A percentile compares a stretch with the other conserved stretches of the same genome.
phyloP scores from a whole-genome alignment of 2,113 vertebrate genomes.

The Vulpes vulpes region DNA sequence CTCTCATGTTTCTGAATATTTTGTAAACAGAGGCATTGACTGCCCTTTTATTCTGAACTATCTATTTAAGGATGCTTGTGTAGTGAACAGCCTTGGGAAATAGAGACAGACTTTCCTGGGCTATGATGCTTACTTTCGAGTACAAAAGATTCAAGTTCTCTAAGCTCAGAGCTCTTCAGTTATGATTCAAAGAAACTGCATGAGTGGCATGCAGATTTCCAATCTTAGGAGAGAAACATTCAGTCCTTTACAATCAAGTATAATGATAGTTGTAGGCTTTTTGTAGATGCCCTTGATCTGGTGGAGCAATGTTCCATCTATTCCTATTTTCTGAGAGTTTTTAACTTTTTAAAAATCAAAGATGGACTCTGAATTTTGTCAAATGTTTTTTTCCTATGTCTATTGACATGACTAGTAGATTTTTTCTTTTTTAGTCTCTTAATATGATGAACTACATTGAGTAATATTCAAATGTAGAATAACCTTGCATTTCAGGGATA shows the following conservation, averaged over 20 bases:
- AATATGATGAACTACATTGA: background rate
- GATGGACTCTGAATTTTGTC: background rate
- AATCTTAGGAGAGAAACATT: background rate
- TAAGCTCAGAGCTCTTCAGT: background rate
- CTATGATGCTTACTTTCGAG: background rate
- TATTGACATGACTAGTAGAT: background rate
- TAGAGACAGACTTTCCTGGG: background rate
- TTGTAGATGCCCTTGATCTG: background rate
- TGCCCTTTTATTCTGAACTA: background rate
- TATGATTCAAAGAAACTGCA: background rate
- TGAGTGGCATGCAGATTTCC: background rate
- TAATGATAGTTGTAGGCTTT: background rate
- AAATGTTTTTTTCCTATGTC: background rate
- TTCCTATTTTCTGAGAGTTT: background rate
- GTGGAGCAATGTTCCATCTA: background rate
- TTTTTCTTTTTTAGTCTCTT: background rate
- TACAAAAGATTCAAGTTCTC: background rate
- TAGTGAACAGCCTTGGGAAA: background rate
- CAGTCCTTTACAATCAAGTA: background rate
- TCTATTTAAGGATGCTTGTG: background rate
- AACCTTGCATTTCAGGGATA: background rate
- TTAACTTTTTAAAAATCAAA: background rate
- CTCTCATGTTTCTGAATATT: background rate
- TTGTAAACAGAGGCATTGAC: background rate
- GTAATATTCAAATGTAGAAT: background rate